Evolutionary conservation across 2,888 invertebrate genomes (phyloP).

Genomic region (Lathronympha strigana): DNA sequence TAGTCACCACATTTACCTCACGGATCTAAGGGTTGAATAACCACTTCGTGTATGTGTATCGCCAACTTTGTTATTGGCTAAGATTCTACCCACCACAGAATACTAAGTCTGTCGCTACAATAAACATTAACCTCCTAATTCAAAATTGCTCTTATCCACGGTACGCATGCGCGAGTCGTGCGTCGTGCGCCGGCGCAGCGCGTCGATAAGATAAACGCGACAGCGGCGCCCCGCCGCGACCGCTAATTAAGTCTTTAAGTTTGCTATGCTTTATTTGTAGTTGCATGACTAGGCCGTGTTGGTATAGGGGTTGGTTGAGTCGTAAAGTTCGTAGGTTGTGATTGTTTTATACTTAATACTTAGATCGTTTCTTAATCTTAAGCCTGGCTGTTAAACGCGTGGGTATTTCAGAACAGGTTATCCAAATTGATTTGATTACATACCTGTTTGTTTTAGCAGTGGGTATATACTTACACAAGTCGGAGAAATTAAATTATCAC

Average conservation of each 20-base stretch:
- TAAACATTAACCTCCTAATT: conserved; percentile 24
- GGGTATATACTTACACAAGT: background rate
- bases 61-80: background rate
- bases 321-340: conserved; percentile 15
- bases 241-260: conserved; percentile 82
- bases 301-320: conserved; percentile 1
- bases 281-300: conserved; percentile 32
- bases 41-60: no score
- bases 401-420: background rate
- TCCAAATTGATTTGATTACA: background rate
- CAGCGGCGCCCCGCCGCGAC: conserved; percentile 73
- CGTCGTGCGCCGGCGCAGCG: conserved; percentile 62
- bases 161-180: conserved; percentile 52
- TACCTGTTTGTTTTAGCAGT: no score
- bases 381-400: background rate
- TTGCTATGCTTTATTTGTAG: conserved; percentile 48
- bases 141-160: conserved; percentile 34
- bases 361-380: background rate
- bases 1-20: no score
- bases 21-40: no score
- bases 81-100: background rate
- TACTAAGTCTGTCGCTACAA: conserved; percentile 11
- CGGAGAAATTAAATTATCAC: background rate
- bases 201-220: conserved; percentile 73
- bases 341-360: background rate